Evolutionary conservation across 2,888 invertebrate species (phyloP), one percentile per base, ranked within the genome.

Genomic region (Amblyjoppa fuscipennis): DNA sequence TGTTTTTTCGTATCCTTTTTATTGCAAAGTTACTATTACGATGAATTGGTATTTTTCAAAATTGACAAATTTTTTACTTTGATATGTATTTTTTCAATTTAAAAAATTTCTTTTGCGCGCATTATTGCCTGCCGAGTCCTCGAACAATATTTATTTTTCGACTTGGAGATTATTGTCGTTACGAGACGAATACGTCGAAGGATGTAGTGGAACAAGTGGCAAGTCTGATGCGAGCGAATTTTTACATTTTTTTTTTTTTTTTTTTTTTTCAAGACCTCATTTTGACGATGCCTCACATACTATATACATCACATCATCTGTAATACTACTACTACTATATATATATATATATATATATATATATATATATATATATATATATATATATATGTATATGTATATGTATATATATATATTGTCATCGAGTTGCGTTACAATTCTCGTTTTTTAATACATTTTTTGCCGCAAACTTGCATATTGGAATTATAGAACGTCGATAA

Each of bases 21-120:
- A 53, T 41, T 20, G 59, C 41, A 80, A 74, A 41, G 76, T 76
- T 76, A 49, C 70, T 20, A 51, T 78, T 49, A 74, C 87, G 83
- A 88, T 87, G 88, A n/a, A 93, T 93, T 93, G 93, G 92, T 91
- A 92, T 93, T 93, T 93, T 93, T 93, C 92, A 93, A 93, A 93
- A 93, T 93, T 92, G 81, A 87, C 13, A 80, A 77, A 80, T 70
- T 71, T 80, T 81, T 84, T 78, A 69, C 83, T 78, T 84, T 76
- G 16, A 34, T 34, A 11, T 53, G 76, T 68, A 38, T 53, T 38
- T n/a, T 59, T 66, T 68, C 2, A 38, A 70, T 20, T 20, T 0
- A 20, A 20, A 20, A 20, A 20, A 45, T 25, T 61, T 70, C 4
- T 28, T 45, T 73, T n/a, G 76, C 81, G 70, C 66, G 79, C 77